Evolutionary conservation across 2,113 vertebrate genomes (phyloP).

Genomic region (Perca flavescens): DNA sequence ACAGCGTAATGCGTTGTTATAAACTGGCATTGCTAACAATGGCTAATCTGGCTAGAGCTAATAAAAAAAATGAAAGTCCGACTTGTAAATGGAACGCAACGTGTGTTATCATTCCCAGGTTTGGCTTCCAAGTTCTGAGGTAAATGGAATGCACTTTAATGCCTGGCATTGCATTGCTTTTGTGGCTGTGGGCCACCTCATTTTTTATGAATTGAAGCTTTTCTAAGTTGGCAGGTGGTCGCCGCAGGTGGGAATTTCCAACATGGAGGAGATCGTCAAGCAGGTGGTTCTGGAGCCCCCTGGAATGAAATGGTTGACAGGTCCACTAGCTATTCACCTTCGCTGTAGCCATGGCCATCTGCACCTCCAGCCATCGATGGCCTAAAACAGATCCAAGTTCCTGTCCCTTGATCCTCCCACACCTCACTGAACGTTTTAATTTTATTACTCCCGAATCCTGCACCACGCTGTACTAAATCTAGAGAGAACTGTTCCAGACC

Average conservation of each 20-base stretch:
- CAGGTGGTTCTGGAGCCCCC: conserved; percentile 27
- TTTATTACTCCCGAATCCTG: not conserved
- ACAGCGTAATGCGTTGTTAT: no score
- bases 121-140: no score
- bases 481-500: not conserved
- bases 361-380: conserved; percentile 38
- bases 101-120: no score
- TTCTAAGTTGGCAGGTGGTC: conserved; percentile 29
- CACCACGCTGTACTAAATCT: not conserved
- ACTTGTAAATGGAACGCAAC: no score
- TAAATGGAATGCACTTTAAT: no score
- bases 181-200: not conserved
- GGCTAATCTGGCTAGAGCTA: no score
- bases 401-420: not conserved
- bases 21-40: no score
- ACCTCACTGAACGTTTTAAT: conserved; percentile 37
- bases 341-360: conserved; percentile 15
- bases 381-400: conserved; percentile 22
- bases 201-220: conserved; percentile 40
- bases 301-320: conserved; percentile 25
- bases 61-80: no score
- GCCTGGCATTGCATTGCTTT: not conserved
- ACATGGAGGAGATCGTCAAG: conserved; percentile 30
- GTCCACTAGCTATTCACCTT: conserved; percentile 18
- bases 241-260: conserved; percentile 36